Percentiles rank a stretch among this genome's conserved stretches.
These are phyloP conservation scores for Melanotaenia duboulayi DNA, from an alignment of 2,113 vertebrate species.

Conservation along the genomic window DNA sequence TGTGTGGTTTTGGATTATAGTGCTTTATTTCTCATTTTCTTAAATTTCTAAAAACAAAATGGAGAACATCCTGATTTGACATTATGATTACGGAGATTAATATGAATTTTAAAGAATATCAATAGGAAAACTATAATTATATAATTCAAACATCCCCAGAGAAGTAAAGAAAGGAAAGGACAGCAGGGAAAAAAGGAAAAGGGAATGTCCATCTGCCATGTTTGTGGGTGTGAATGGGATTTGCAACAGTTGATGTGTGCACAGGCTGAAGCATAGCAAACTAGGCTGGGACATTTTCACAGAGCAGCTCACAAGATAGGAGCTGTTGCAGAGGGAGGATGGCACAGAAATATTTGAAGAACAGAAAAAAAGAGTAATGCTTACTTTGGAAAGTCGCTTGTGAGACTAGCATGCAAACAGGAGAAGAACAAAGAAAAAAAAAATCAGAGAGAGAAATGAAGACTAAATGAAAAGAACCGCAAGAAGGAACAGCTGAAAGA, in stretches of 20 bases:
- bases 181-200: slow-evolving; percentile 15
- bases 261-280: slow-evolving; percentile 50
- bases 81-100: background rate
- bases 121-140: slow-evolving; percentile 18
- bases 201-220: slow-evolving; percentile 38
- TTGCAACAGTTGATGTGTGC: slow-evolving; percentile 39
- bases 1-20: too few species aligned
- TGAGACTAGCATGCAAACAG: slow-evolving; percentile 95
- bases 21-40: background rate
- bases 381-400: slow-evolving; percentile 99
- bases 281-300: slow-evolving; percentile 39
- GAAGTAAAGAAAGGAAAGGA: slow-evolving; percentile 25
- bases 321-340: slow-evolving; percentile 43
- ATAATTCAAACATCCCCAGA: slow-evolving; percentile 50
- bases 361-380: slow-evolving; percentile 90
- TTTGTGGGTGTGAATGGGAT: slow-evolving; percentile 44
- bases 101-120: background rate
- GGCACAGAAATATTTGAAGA: slow-evolving; percentile 69
- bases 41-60: background rate
- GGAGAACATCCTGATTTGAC: background rate
- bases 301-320: slow-evolving; percentile 66
- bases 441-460: slow-evolving; percentile 77
- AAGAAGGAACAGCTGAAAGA: slow-evolving; percentile 71
- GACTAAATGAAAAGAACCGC: slow-evolving; percentile 70
- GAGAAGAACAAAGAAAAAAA: slow-evolving; percentile 92